Conservation (phyloP, 2,888 invertebrate species). For the Drosophila borealis region DNA sequence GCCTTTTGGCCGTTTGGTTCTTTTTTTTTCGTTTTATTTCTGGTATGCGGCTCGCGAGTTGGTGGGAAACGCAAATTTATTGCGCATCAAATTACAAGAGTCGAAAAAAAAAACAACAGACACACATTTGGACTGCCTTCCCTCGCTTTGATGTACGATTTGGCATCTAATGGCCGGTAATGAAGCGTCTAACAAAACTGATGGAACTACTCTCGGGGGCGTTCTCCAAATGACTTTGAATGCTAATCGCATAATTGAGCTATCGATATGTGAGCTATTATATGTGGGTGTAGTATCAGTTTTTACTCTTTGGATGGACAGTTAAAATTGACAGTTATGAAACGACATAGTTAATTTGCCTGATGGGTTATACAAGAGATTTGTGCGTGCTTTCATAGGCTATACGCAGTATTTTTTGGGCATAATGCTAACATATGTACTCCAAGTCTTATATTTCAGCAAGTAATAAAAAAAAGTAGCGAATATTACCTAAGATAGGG, state of each 20-base stretch:
- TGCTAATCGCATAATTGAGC: slow-evolving; percentile 22
- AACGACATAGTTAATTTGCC: slow-evolving; percentile 6
- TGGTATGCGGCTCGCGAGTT: slow-evolving; percentile 36
- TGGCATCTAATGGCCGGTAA: slow-evolving; percentile 58
- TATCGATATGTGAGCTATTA: slow-evolving; percentile 4
- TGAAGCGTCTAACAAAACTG: slow-evolving; percentile 63
- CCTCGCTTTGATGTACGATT: slow-evolving; percentile 21
- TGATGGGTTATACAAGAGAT: neutral
- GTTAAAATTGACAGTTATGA: slow-evolving; percentile 26
- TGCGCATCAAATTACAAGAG: slow-evolving; percentile 75
- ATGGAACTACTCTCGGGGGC: slow-evolving; percentile 33
- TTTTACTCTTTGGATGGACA: slow-evolving; percentile 6
- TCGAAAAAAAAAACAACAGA: slow-evolving; percentile 17
- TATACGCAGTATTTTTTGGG: no score
- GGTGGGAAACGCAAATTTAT: slow-evolving; percentile 74
- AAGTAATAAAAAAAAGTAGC: no score
- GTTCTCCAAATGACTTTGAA: slow-evolving; percentile 11
- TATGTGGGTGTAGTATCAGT: slow-evolving; percentile 8
- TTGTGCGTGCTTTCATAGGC: neutral
- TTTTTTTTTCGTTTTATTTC: slow-evolving; percentile 27
- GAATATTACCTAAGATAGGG: no score
- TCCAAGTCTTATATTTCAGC: no score
- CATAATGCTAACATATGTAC: no score
- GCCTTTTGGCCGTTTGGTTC: slow-evolving; percentile 28
- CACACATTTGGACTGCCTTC: slow-evolving; percentile 17